Conservation (phyloP, 2,113 vertebrate species). For the Anas platyrhynchos region DNA sequence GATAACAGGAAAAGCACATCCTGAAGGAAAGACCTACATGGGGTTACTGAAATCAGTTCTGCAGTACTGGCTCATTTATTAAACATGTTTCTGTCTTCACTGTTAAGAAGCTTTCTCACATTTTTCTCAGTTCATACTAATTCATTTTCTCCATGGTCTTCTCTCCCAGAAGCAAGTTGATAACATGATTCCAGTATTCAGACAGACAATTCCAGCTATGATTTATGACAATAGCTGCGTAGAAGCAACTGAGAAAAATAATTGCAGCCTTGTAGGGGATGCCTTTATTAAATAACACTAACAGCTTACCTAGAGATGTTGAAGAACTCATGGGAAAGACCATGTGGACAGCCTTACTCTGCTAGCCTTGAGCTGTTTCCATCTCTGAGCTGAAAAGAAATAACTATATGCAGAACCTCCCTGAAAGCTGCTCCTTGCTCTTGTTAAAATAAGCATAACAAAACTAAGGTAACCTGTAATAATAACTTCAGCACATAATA, state of each 20-base stretch:
- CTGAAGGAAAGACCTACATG: background rate
- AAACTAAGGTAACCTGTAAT: background rate
- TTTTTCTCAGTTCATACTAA: background rate
- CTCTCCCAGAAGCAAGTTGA: background rate
- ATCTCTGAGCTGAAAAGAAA: background rate
- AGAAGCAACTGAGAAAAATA: background rate
- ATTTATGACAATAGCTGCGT: background rate
- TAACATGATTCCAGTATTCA: background rate
- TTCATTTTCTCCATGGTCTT: background rate
- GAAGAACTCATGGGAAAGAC: background rate
- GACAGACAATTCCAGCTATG: background rate
- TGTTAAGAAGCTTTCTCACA: background rate
- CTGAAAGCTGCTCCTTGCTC: background rate
- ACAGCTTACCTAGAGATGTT: background rate
- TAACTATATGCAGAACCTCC: background rate
- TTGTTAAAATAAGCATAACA: background rate
- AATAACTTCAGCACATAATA: background rate
- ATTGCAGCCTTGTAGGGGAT: background rate
- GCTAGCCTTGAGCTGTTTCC: background rate
- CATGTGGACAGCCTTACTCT: background rate
- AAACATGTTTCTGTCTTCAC: background rate
- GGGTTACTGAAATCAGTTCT: background rate
- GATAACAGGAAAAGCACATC: background rate
- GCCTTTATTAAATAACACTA: background rate
- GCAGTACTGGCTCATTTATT: background rate